Evolutionary conservation across 1,140 invertebrate species (phyloP), one percentile per base, ranked within the genome.

Genomic region (Drusus annulatus): DNA sequence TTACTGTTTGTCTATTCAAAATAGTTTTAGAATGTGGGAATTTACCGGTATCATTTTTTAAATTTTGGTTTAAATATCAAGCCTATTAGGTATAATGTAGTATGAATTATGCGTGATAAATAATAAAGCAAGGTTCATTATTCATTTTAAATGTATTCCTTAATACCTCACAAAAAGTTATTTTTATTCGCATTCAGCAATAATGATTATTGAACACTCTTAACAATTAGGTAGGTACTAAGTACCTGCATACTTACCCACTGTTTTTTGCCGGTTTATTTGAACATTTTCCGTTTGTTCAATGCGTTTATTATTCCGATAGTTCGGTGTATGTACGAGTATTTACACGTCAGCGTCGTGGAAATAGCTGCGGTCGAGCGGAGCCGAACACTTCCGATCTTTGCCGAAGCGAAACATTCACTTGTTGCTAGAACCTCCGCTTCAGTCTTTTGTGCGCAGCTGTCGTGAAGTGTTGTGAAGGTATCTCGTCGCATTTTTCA

Each of bases 381-480:
- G 25, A 71, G 52, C 77, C 77, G 77, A 79, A 51, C 31, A 3
- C 25, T 54, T 31, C 77, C 77, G 77, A 79, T 65, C 2, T 54
- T 68, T 51, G 17, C 45, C 77, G 77, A 79, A 25, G 77, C 65
- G 65, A 73, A 73, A 62, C 77, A 63, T 79, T 79, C 77, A 79
- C 77, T 79, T 79, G 77, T 79, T 79, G 77, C 77, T 79, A 79
- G 65, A 36, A 51, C 65, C 25, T 51, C 52, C 62, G 65, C 52
- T 58, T 73, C 77, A 79, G 77, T 79, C 68, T 54, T 79, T 79
- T 79, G 77, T 79, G 77, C 65, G 77, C 77, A 73, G 65, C 68
- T 31, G 65, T 58, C 52, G 63, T 54, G 77, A 31, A 58, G 28
- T 54, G 65, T 58, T 52, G 63, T 54, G 77, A 31, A 58, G 28